Evolutionary conservation across 2,888 invertebrate genomes (phyloP).

Genomic region (Stenichneumon culpator): DNA sequence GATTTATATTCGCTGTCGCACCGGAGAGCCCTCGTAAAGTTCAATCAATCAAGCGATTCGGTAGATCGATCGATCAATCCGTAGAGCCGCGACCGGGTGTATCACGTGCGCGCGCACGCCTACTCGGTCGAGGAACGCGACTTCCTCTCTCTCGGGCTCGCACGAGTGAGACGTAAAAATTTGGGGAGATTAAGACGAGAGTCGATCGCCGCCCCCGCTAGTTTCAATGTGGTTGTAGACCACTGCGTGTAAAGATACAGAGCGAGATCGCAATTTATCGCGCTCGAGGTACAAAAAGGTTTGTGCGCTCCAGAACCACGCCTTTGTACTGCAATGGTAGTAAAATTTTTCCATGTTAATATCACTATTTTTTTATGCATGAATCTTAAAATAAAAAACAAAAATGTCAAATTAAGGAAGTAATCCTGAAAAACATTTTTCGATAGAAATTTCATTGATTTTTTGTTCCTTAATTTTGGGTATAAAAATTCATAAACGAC

Average conservation of each 20-base stretch:
- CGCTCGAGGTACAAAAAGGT: no score
- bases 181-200: conserved; percentile 4
- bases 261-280: no score
- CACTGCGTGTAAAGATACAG: not conserved
- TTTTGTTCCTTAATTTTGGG: no score
- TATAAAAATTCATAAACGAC: no score
- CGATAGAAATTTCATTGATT: no score
- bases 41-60: conserved; percentile 67
- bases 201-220: conserved; percentile 4
- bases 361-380: no score
- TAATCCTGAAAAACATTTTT: no score
- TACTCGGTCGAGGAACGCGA: conserved; percentile 26
- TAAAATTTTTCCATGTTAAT: no score
- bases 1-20: conserved; percentile 59
- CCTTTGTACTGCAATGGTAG: no score
- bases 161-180: conserved; percentile 21
- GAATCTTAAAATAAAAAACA: no score
- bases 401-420: no score
- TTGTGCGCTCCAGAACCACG: no score
- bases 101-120: conserved; percentile 31
- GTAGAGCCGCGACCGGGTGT: conserved; percentile 22
- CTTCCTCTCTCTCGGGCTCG: conserved; percentile 15
- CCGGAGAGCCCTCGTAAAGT: conserved; percentile 58
- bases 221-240: not conserved
- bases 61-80: conserved; percentile 66